A percentile compares a stretch with the other conserved stretches of the same genome.
These are phyloP conservation scores for Seriola quinqueradiata DNA, from an alignment of 2,113 vertebrate genomes.

Conservation along the genomic window DNA sequence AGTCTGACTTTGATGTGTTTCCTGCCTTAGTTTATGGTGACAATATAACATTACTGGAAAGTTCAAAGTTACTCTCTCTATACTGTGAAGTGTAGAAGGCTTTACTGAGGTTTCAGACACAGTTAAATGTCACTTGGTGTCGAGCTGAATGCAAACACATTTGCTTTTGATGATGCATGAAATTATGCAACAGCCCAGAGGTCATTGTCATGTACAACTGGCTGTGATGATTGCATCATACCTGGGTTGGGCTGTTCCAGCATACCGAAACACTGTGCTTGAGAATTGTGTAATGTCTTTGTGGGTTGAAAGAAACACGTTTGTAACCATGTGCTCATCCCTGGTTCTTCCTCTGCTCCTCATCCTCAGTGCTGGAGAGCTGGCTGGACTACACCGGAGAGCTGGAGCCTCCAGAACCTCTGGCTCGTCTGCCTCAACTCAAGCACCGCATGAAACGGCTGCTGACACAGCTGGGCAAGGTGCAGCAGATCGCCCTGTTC, in stretches of 20 bases:
- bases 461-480: constrained; percentile 92
- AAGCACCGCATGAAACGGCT: constrained; percentile 97
- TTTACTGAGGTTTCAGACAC: background rate
- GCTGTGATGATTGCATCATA: background rate
- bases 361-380: constrained; percentile 91
- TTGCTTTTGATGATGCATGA: constrained; percentile 2
- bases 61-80: background rate
- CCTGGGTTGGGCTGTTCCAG: too few relatives aligned
- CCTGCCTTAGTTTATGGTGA: too few relatives aligned
- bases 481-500: constrained; percentile 93
- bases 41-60: too few relatives aligned
- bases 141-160: background rate
- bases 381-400: constrained; percentile 98
- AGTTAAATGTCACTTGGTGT: background rate
- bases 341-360: background rate
- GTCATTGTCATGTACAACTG: background rate
- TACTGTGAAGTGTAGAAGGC: background rate
- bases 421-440: constrained; percentile 95
- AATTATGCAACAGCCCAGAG: background rate
- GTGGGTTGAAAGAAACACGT: background rate
- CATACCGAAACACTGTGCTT: background rate
- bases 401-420: constrained; percentile 94
- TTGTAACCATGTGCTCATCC: background rate
- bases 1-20: too few relatives aligned
- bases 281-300: background rate